phyloP scores from a whole-genome alignment of 2,797 vertebrate genomes.

The Eleutherodactylus coqui region DNA sequence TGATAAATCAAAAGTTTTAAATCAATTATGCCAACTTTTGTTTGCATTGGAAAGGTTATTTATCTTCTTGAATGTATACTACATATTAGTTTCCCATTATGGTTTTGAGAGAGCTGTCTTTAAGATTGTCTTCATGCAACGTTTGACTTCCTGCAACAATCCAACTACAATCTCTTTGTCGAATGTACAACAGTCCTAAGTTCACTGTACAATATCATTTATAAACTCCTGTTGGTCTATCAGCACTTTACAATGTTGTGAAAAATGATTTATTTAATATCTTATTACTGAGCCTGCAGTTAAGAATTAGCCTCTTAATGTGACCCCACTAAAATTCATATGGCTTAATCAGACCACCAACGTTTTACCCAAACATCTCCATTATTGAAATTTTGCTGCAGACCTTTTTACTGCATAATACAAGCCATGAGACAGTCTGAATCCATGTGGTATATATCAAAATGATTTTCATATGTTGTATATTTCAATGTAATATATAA shows the following conservation, averaged over 20 bases:
- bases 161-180: no score
- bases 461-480: conserved; percentile 42
- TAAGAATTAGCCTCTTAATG: conserved; percentile 36
- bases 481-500: conserved; percentile 49
- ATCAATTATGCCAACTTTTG: not conserved
- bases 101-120: not conserved
- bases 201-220: not conserved
- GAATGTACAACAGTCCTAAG: not conserved
- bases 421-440: conserved; percentile 34
- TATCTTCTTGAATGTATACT: not conserved
- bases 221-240: not conserved
- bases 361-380: conserved; percentile 37
- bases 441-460: conserved; percentile 44
- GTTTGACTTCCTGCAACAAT: no score
- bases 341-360: conserved; percentile 38
- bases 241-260: not conserved
- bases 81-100: not conserved
- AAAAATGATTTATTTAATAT: conserved; percentile 4
- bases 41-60: not conserved
- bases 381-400: conserved; percentile 14
- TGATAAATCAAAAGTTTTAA: not conserved
- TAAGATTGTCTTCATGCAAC: not conserved
- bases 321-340: conserved; percentile 20
- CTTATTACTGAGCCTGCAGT: not conserved
- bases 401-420: conserved; percentile 35